Base-by-base conservation (phyloP, 2,113 vertebrate genomes). In the Melanotaenia duboulayi region DNA sequence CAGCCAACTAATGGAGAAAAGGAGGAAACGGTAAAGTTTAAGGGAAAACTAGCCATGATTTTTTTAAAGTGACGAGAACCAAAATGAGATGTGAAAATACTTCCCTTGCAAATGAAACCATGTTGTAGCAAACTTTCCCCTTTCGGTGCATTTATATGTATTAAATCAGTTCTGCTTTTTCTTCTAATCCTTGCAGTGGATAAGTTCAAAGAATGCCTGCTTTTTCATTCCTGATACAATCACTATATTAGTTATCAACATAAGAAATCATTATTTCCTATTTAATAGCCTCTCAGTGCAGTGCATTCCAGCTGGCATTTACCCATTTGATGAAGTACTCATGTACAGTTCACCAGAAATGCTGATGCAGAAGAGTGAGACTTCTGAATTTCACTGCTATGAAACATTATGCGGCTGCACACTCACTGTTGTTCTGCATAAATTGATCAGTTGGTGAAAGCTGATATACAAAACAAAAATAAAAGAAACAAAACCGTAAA, bases 321-420 rank as follows among this genome's bases (percentile, higher is more conserved):
- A 28, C 4, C 13, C 63, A 22, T 56, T 11, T 28, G 42, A n/a
- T 25, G 3, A 35, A 7, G 12, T 78, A 20, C 24, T 48, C 10
- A 13, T 25, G 28, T 65, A 4, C 20, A 25, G 13, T 23, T 17
- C 37, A 54, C 19, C 57, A 3, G 1, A 39, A 37, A 52, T 4
- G 16, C 48, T 55, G 54, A 46, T 23, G 28, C 3, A 28, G 40
- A 19, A 50, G 40, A 57, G n/a, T 32, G 44, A 39, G 25, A 42
- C 50, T 28, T 16, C 39, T 10, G 14, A 42, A 14, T 60, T 54
- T 13, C 6, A n/a, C 19, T 48, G 1, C 14, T 48, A 48, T 65
- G 62, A 64, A 73, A 64, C 74, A 59, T 48, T n/a, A 67, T 44
- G 7, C 52, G 40, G 44, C 69, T 32, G 42, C 35, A 50, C 13